Evolutionary conservation across 1,140 invertebrate genomes (phyloP).

Genomic region (Papilio polytes): DNA sequence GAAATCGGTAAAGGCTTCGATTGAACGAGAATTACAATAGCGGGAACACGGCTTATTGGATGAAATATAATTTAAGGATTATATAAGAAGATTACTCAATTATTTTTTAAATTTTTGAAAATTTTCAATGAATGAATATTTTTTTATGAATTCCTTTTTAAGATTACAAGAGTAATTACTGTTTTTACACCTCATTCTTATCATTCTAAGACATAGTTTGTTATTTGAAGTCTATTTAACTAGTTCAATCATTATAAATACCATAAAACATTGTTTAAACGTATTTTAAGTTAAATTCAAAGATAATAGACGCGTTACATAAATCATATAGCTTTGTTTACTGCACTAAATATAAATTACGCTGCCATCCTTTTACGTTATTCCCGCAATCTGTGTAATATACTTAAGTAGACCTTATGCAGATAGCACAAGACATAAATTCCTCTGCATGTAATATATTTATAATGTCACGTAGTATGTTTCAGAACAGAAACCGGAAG

Average conservation of each 20-base stretch:
- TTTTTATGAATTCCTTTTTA: too few relatives aligned
- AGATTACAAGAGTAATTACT: too few relatives aligned
- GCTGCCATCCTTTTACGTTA: neutral
- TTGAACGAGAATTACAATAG: neutral
- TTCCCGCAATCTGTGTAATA: neutral
- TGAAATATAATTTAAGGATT: neutral
- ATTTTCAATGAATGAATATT: too few relatives aligned
- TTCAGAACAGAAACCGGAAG: neutral
- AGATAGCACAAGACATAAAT: neutral
- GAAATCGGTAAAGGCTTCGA: neutral
- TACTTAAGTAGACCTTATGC: neutral
- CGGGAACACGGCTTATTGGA: neutral
- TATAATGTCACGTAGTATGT: constrained; percentile 1
- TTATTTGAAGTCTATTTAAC: too few relatives aligned
- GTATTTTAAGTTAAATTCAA: neutral
- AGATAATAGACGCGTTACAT: neutral
- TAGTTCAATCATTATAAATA: too few relatives aligned
- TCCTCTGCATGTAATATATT: neutral
- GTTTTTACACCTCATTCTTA: too few relatives aligned
- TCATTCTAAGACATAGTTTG: too few relatives aligned
- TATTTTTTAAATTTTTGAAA: too few relatives aligned
- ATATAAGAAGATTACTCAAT: neutral
- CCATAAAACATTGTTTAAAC: neutral
- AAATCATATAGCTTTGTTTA: constrained; percentile 1
- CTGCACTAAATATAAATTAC: constrained; percentile 14